These are phyloP conservation scores for Clangula hyemalis DNA, from an alignment of 2,797 vertebrate genomes.

Conservation along the genomic window DNA sequence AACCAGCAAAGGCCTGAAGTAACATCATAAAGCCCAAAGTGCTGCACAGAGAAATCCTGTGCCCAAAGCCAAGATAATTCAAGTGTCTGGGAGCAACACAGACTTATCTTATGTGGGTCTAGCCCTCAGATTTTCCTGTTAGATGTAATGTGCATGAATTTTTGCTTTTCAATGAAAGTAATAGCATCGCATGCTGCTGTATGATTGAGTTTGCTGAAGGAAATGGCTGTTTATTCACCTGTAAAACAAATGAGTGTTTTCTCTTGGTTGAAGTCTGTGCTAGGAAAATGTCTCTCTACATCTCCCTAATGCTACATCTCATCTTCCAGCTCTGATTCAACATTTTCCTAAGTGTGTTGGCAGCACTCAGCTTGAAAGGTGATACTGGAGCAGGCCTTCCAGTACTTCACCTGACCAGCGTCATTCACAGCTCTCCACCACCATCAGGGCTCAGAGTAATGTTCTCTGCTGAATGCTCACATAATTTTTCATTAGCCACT, in stretches of 20 bases:
- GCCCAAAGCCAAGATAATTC: background rate
- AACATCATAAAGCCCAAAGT: background rate
- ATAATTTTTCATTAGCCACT: constrained; percentile 47
- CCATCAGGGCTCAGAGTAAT: background rate
- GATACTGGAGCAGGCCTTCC: constrained; percentile 10
- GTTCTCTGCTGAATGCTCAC: background rate
- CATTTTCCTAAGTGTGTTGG: constrained; percentile 24
- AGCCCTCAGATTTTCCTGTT: background rate
- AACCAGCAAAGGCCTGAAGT: background rate
- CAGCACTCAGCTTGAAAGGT: constrained; percentile 46
- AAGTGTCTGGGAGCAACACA: background rate
- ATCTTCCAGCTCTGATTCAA: constrained; percentile 26
- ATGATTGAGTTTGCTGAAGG: background rate
- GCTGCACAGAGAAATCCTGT: background rate
- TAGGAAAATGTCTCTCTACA: background rate
- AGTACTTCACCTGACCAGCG: constrained; percentile 7
- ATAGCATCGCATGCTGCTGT: background rate
- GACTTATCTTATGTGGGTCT: background rate
- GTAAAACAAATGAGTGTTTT: constrained; percentile 14
- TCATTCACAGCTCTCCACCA: background rate
- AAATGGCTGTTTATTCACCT: constrained; percentile 41
- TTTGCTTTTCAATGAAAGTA: background rate
- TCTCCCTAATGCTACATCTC: constrained; percentile 5
- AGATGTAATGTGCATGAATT: background rate
- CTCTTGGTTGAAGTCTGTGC: background rate